These are phyloP conservation scores for Nannospalax galili DNA, from an alignment of 2,113 vertebrate species.

Conservation along the genomic window DNA sequence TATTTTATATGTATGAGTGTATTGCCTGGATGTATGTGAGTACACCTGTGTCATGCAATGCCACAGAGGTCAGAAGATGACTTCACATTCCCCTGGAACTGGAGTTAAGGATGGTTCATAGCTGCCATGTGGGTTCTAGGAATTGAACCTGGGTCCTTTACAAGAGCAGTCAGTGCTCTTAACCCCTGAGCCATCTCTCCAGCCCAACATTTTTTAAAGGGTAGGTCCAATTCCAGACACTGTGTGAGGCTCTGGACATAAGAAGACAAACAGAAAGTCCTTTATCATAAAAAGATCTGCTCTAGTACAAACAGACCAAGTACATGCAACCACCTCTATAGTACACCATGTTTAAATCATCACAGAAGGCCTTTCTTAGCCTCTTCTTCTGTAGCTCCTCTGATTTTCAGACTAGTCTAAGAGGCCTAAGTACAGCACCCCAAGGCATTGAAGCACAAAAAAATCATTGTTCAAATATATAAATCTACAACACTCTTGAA, in stretches of 20 bases:
- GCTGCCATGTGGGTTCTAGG: too few relatives aligned
- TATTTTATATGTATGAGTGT: too few relatives aligned
- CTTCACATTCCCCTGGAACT: too few relatives aligned
- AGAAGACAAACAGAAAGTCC: not conserved
- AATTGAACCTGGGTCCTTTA: too few relatives aligned
- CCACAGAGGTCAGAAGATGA: too few relatives aligned
- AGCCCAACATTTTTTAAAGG: not conserved
- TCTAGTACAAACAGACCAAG: not conserved
- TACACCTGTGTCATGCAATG: too few relatives aligned
- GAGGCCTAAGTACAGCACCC: not conserved
- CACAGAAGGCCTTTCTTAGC: too few relatives aligned
- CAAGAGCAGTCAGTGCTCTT: too few relatives aligned
- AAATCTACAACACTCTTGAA: not conserved
- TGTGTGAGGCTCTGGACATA: not conserved
- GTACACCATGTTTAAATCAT: not conserved
- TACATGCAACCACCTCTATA: rapidly evolving
- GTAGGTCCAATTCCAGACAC: not conserved
- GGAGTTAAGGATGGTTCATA: too few relatives aligned
- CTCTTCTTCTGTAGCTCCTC: not conserved
- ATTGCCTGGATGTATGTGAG: too few relatives aligned
- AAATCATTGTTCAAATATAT: not conserved
- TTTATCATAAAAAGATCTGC: not conserved
- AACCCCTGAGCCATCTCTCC: too few relatives aligned
- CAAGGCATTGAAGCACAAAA: not conserved
- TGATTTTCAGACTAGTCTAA: not conserved